Evolutionary conservation across 2,113 vertebrate genomes (phyloP), one percentile per base, ranked within the genome.

Genomic region (Oryzias woworae): DNA sequence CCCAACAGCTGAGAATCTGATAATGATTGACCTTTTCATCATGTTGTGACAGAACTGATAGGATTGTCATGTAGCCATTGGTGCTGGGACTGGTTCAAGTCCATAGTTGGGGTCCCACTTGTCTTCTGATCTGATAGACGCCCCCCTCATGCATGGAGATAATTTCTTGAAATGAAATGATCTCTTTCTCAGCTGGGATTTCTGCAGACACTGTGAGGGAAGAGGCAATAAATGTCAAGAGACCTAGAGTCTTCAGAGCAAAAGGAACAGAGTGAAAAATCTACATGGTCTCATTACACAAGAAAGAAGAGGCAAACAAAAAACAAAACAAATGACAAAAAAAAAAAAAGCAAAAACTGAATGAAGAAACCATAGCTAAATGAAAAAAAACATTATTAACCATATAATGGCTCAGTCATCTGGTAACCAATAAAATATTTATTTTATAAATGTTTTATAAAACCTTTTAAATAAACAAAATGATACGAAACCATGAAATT

Each of bases 161-260:
- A 66, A 47, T 7, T 50, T 49, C 20, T 65, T 51, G 72, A 69
- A 74, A 81, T 76, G 73, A 85, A 81, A 80, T 55, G 26, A 51
- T 77, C 62, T 77, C 72, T 79, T 77, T 61, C 72, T 78, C 69
- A 58, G 54, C 71, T 66, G 63, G 66, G 69, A 53, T 36, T 54
- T 66, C 60, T 60, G 58, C 7, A 6, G 26, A 28, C 26, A 28
- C 5, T 28, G 26, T 28, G 26, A 28, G 26, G 26, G 4, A 28
- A 28, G 44, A 67, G 48, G 53, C 22, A 8, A 26, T 1, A 5
- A 20, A 20, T 20, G 26, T 28, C 26, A 1, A 7, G 52, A 7
- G 44, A 0, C 28, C 14, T 49, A 51, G 55, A 42, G 58, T 17
- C 46, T 28, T 7, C 47, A 49, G 46, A 48, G 42, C 13, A 28